These are phyloP conservation scores for Lophura nycthemera DNA, from an alignment of 2,113 vertebrate genomes.

Conservation along the genomic window DNA sequence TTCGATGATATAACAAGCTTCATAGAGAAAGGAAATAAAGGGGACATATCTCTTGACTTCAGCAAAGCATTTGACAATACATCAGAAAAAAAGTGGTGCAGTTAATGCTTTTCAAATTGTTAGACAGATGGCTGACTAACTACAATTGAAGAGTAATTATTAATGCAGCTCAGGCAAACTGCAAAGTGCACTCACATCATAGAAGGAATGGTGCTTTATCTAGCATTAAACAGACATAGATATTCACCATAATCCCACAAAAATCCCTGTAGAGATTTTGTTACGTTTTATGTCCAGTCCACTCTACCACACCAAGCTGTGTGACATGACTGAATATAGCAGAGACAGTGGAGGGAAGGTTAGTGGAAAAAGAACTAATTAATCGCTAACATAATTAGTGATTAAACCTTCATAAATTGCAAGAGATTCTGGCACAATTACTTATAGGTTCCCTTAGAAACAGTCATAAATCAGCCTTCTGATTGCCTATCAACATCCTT, in stretches of 20 bases:
- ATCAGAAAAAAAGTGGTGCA: slow-evolving; percentile 6
- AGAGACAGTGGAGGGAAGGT: not conserved
- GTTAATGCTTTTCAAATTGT: slow-evolving; percentile 59
- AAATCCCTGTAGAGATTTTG: not conserved
- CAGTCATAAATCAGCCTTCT: not conserved
- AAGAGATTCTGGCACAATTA: not conserved
- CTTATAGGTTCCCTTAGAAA: not conserved
- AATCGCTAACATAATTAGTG: not conserved
- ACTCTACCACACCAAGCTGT: not conserved
- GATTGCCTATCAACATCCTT: not conserved
- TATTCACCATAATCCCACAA: not conserved
- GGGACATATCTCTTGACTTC: slow-evolving; percentile 61
- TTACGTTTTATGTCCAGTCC: not conserved
- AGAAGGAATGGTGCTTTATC: slow-evolving; percentile 8
- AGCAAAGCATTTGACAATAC: slow-evolving; percentile 60
- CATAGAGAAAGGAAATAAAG: slow-evolving; percentile 53
- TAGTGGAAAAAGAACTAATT: not conserved
- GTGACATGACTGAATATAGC: not conserved
- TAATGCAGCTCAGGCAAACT: slow-evolving; percentile 53
- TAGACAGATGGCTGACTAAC: slow-evolving; percentile 56
- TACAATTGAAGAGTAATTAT: slow-evolving; percentile 28
- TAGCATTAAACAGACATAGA: not conserved
- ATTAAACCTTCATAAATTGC: not conserved
- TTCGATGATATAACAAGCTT: slow-evolving; percentile 68
- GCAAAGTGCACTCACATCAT: not conserved